Percentiles rank a stretch among this genome's conserved stretches.
Evolutionary conservation across 1,140 invertebrate genomes (phyloP).

Genomic region (Cyclargus thomasi): DNA sequence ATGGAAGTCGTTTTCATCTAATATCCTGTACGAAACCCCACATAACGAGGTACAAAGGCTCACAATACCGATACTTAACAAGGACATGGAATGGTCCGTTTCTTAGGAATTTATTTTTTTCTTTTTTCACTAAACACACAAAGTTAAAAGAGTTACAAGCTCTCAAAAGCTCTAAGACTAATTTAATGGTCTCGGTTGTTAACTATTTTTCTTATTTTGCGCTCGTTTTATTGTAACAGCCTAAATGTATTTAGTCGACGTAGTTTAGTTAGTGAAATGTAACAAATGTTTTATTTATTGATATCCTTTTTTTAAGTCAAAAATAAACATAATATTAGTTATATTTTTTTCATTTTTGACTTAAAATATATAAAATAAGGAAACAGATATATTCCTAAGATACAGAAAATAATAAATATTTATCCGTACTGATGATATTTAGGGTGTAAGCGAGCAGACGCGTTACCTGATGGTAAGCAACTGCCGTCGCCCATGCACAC

Average conservation of each 20-base stretch:
- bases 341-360: too few relatives aligned
- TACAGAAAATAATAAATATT: too few relatives aligned
- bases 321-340: too few relatives aligned
- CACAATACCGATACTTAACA: conserved; percentile 13
- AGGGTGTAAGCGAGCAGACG: too few relatives aligned
- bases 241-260: neutral
- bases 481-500: too few relatives aligned
- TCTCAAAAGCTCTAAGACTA: conserved; percentile 12
- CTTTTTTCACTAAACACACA: conserved; percentile 11
- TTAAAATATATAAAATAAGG: too few relatives aligned
- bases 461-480: too few relatives aligned
- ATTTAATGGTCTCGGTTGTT: conserved; percentile 12
- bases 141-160: conserved; percentile 16
- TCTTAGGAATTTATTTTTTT: conserved; percentile 8
- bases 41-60: neutral
- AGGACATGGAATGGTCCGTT: neutral
- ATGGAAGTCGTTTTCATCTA: neutral
- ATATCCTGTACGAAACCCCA: neutral
- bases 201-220: neutral
- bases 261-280: too few relatives aligned
- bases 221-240: neutral
- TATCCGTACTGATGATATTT: too few relatives aligned
- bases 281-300: too few relatives aligned
- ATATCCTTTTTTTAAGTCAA: too few relatives aligned
- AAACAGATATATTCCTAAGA: too few relatives aligned